phyloP scores from a whole-genome alignment of 2,888 invertebrate genomes.

The Lomographa bimaculata region DNA sequence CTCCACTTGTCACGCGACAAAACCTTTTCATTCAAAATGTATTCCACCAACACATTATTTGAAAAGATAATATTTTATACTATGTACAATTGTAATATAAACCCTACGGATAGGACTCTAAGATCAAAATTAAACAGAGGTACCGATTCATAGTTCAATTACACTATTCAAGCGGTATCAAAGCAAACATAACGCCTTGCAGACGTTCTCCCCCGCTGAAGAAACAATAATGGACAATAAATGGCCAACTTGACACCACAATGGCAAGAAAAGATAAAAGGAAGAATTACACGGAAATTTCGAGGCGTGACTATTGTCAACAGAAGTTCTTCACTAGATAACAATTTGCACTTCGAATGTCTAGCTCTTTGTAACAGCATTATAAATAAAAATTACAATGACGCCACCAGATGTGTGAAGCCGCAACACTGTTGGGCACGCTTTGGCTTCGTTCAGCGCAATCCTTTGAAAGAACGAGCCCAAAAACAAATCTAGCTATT shows the following conservation, averaged over 20 bases:
- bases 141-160: slow-evolving; percentile 28
- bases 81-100: background rate
- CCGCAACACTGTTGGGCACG: slow-evolving; percentile 9
- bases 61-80: background rate
- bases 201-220: slow-evolving; percentile 55
- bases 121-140: background rate
- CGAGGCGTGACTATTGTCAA: slow-evolving; percentile 70
- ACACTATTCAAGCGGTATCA: slow-evolving; percentile 50
- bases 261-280: slow-evolving; percentile 71
- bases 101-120: background rate
- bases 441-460: slow-evolving; percentile 39
- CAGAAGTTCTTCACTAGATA: slow-evolving; percentile 62
- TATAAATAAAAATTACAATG: slow-evolving; percentile 76
- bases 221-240: slow-evolving; percentile 76
- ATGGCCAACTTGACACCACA: slow-evolving; percentile 74
- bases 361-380: slow-evolving; percentile 60
- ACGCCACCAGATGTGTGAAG: slow-evolving; percentile 66
- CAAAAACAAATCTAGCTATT: slow-evolving; percentile 3
- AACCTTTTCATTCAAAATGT: slow-evolving; percentile 73
- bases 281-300: slow-evolving; percentile 79
- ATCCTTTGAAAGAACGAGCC: slow-evolving; percentile 47
- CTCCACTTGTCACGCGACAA: slow-evolving; percentile 72
- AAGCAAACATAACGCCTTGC: slow-evolving; percentile 76
- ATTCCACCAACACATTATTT: slow-evolving; percentile 33
- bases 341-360: slow-evolving; percentile 78